Evolutionary conservation across 2,797 vertebrate species (phyloP).

Genomic region (Eremophila alpestris): DNA sequence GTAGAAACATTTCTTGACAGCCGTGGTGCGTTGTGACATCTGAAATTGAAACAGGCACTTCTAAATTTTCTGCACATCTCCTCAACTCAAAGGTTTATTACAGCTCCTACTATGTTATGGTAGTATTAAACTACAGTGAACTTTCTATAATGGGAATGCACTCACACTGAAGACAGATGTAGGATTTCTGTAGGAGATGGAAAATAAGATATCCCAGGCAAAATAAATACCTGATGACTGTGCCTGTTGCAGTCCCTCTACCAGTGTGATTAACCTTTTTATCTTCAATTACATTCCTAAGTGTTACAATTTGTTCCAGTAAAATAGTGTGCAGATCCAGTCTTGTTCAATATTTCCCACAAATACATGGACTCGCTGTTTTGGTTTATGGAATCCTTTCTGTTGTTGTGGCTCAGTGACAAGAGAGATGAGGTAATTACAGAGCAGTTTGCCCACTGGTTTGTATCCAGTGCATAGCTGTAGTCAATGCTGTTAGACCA

Average conservation of each 20-base stretch:
- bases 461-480: not conserved
- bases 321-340: constrained; percentile 37
- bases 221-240: constrained; percentile 4
- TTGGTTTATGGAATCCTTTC: constrained; percentile 3
- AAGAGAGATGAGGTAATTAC: constrained; percentile 14
- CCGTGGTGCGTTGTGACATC: not conserved
- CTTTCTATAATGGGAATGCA: not conserved
- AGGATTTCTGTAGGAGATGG: not conserved
- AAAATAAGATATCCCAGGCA: constrained; percentile 8
- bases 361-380: not conserved
- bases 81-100: constrained; percentile 24
- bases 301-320: constrained; percentile 35
- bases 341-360: constrained; percentile 24
- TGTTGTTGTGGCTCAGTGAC: not conserved
- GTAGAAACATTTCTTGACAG: constrained; percentile 16
- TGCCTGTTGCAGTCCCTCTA: not conserved
- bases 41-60: constrained; percentile 23
- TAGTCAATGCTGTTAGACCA: not conserved
- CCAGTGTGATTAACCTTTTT: constrained; percentile 18
- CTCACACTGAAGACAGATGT: not conserved
- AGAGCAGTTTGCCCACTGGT: not conserved
- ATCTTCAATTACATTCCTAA: constrained; percentile 32
- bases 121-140: constrained; percentile 12
- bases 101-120: not conserved
- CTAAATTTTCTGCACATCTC: constrained; percentile 1